Evolutionary conservation across 1,140 invertebrate genomes (phyloP).

Genomic region (Scaptomyza hsui): DNA sequence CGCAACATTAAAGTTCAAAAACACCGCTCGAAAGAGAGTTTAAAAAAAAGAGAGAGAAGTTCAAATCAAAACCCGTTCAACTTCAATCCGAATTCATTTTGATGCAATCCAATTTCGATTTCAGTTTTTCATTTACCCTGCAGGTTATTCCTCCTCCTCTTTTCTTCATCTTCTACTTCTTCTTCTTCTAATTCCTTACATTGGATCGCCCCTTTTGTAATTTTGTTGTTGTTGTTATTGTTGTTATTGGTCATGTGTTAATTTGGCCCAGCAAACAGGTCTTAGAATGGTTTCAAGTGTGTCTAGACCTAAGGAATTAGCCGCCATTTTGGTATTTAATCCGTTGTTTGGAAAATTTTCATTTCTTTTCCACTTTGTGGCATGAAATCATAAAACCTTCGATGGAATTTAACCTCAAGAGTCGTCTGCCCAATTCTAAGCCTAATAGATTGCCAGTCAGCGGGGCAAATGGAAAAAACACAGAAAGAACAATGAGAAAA

Average conservation of each 20-base stretch:
- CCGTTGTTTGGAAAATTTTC: constrained; percentile 45
- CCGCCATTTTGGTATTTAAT: constrained; percentile 45
- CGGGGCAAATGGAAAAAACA: neutral
- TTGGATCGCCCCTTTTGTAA: constrained; percentile 19
- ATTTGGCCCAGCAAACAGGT: constrained; percentile 42
- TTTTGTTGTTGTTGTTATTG: constrained; percentile 2
- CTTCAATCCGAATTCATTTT: constrained; percentile 57
- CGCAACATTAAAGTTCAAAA: constrained; percentile 51
- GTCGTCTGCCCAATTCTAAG: constrained; percentile 8
- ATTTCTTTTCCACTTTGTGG: constrained; percentile 33
- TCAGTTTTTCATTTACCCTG: constrained; percentile 29
- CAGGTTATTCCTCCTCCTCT: constrained; percentile 24
- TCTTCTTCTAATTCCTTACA: constrained; percentile 38
- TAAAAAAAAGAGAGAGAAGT: neutral
- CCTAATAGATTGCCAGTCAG: constrained; percentile 33
- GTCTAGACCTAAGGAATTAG: constrained; percentile 31
- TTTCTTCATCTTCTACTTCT: constrained; percentile 19
- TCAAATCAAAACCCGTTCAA: constrained; percentile 38
- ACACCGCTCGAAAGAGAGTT: constrained; percentile 30
- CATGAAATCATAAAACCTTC: constrained; percentile 20
- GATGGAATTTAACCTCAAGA: constrained; percentile 23
- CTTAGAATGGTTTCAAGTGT: neutral
- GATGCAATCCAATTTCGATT: constrained; percentile 42
- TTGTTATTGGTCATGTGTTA: constrained; percentile 35
- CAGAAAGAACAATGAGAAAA: constrained; percentile 17